Evolutionary conservation across 92 coral and sea anemone genomes (phyloP).

Genomic region (Actinostola sp.): DNA sequence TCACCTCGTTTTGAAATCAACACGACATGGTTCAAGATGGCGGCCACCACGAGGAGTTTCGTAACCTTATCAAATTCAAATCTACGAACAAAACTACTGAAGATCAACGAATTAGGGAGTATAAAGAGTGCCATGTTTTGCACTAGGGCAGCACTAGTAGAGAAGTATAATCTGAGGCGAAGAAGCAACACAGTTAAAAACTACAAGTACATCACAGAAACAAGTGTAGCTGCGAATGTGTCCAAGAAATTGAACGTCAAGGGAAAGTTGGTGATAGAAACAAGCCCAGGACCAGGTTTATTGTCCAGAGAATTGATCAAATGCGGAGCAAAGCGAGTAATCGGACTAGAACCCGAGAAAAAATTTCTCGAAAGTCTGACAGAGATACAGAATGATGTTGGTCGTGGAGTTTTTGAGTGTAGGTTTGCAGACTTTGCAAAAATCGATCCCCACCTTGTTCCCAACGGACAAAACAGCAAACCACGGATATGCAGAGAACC

Average conservation of each 20-base stretch:
- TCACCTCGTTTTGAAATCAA: conserved; percentile 24
- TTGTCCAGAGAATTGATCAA: conserved; percentile 77
- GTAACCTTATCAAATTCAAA: conserved; percentile 19
- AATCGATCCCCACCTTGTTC: conserved; percentile 81
- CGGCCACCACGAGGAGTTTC: conserved; percentile 41
- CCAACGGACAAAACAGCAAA: conserved; percentile 26
- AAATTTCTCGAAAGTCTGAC: conserved; percentile 62
- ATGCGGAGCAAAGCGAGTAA: conserved; percentile 76
- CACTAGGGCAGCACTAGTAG: conserved; percentile 44
- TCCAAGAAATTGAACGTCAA: conserved; percentile 64
- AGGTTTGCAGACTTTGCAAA: conserved; percentile 86
- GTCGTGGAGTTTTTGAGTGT: conserved; percentile 49
- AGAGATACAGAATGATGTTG: conserved; percentile 56
- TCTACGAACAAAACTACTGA: neutral
- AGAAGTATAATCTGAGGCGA: conserved; percentile 42
- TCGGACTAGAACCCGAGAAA: conserved; percentile 93
- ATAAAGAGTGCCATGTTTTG: conserved; percentile 7
- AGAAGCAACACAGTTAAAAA: conserved; percentile 56
- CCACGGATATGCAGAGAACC: conserved; percentile 70
- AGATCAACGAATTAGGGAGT: neutral
- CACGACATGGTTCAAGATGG: conserved; percentile 56
- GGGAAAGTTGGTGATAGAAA: conserved; percentile 60
- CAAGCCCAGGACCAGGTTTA: conserved; percentile 91
- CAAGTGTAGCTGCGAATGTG: conserved; percentile 65
- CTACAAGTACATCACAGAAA: conserved; percentile 80